Evolutionary conservation across 2,888 invertebrate species (phyloP).

Genomic region (Chironomus tentans): DNA sequence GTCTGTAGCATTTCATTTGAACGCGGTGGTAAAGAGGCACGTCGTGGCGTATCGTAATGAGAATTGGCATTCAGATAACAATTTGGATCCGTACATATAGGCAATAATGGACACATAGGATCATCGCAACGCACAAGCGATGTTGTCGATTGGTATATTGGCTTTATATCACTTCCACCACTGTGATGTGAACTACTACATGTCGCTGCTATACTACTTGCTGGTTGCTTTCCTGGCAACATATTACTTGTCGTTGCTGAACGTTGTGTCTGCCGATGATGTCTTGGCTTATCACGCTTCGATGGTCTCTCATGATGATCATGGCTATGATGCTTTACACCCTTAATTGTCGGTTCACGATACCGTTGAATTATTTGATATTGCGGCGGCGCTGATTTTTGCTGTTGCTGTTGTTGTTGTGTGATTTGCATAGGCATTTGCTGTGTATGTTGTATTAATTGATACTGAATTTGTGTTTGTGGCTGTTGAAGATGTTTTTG

Average conservation of each 20-base stretch:
- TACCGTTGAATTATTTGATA: constrained; percentile 23
- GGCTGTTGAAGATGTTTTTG: constrained; percentile 29
- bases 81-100: constrained; percentile 42
- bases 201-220: constrained; percentile 39
- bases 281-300: constrained; percentile 39
- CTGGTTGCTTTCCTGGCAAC: constrained; percentile 35
- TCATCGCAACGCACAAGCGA: constrained; percentile 40
- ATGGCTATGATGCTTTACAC: constrained; percentile 17
- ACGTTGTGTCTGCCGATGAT: constrained; percentile 42
- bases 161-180: constrained; percentile 35
- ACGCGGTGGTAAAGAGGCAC: constrained; percentile 32
- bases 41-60: constrained; percentile 30
- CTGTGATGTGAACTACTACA: neutral
- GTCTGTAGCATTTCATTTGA: constrained; percentile 31
- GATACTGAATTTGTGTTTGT: constrained; percentile 24
- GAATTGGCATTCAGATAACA: constrained; percentile 31
- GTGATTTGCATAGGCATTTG: constrained; percentile 33
- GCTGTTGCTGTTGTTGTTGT: constrained; percentile 30
- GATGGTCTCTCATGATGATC: constrained; percentile 11
- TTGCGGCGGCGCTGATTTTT: constrained; percentile 8
- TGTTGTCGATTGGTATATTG: constrained; percentile 36
- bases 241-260: constrained; percentile 43
- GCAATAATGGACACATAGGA: constrained; percentile 40
- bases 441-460: constrained; percentile 35
- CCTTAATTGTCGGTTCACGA: neutral